These are phyloP conservation scores for Nicator chloris DNA, from an alignment of 2,113 vertebrate genomes.

Conservation along the genomic window DNA sequence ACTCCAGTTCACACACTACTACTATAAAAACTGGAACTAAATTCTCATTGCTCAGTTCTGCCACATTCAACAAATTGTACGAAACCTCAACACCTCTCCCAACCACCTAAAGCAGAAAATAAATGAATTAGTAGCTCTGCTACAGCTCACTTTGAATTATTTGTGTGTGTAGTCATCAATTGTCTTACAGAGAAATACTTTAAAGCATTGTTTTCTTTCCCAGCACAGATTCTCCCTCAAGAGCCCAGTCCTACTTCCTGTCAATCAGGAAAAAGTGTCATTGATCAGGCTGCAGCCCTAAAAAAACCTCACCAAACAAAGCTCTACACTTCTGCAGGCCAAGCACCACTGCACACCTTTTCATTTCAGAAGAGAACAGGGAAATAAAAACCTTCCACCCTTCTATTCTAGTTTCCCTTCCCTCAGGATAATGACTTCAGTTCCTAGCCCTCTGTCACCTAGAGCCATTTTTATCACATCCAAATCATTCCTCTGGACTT, in stretches of 20 bases:
- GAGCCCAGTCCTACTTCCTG: background rate
- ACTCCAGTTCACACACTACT: background rate
- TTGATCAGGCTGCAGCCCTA: background rate
- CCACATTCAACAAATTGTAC: background rate
- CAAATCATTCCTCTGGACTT: background rate
- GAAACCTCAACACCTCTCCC: background rate
- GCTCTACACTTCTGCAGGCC: background rate
- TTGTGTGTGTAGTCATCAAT: background rate
- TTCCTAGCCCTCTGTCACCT: background rate
- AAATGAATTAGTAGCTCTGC: background rate
- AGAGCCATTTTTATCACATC: background rate
- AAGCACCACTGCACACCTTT: background rate
- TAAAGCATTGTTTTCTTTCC: background rate
- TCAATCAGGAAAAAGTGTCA: background rate
- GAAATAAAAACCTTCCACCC: background rate
- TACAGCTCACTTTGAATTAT: background rate
- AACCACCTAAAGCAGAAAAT: background rate
- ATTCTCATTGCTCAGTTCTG: background rate
- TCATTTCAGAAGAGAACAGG: background rate
- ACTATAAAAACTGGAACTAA: background rate
- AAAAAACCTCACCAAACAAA: background rate
- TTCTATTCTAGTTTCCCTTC: background rate
- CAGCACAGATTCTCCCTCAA: background rate
- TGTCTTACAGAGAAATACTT: background rate
- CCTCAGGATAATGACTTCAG: background rate